Conservation (phyloP, 2,888 invertebrate species). For the Morpho helenor region DNA sequence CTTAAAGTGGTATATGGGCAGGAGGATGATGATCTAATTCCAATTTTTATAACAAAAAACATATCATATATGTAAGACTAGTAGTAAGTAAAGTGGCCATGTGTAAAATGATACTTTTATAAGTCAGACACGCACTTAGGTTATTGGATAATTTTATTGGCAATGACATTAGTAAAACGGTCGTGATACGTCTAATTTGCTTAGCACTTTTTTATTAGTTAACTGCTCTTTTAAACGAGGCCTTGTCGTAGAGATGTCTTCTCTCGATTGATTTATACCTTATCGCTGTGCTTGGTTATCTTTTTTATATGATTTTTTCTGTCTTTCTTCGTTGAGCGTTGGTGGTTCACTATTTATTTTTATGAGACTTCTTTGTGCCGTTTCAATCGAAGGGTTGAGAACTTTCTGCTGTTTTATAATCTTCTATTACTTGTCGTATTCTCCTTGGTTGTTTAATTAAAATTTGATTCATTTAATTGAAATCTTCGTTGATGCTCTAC, state of each 20-base stretch:
- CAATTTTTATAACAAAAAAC: too few relatives aligned
- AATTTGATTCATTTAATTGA: too few relatives aligned
- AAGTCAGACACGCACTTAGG: background rate
- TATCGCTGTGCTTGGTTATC: background rate
- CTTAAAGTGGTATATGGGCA: too few relatives aligned
- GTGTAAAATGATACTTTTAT: background rate
- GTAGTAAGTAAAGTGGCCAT: background rate
- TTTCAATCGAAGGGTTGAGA: background rate
- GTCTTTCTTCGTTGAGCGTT: conserved; percentile 9
- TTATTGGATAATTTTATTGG: background rate
- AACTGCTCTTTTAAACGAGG: conserved; percentile 11
- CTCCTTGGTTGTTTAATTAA: too few relatives aligned
- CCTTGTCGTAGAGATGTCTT: conserved; percentile 10
- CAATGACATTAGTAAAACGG: background rate
- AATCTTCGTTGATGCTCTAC: too few relatives aligned
- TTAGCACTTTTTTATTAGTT: conserved; percentile 18
- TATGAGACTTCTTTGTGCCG: conserved; percentile 1
- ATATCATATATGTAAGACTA: too few relatives aligned
- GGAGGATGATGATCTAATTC: too few relatives aligned
- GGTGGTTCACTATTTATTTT: conserved; percentile 5
- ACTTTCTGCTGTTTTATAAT: conserved; percentile 12
- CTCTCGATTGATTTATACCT: conserved; percentile 14
- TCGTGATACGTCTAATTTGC: conserved; percentile 8
- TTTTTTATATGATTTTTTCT: conserved; percentile 7
- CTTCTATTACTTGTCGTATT: background rate